Conservation (phyloP, 2,888 invertebrate genomes). For the Chironomus riparius region DNA sequence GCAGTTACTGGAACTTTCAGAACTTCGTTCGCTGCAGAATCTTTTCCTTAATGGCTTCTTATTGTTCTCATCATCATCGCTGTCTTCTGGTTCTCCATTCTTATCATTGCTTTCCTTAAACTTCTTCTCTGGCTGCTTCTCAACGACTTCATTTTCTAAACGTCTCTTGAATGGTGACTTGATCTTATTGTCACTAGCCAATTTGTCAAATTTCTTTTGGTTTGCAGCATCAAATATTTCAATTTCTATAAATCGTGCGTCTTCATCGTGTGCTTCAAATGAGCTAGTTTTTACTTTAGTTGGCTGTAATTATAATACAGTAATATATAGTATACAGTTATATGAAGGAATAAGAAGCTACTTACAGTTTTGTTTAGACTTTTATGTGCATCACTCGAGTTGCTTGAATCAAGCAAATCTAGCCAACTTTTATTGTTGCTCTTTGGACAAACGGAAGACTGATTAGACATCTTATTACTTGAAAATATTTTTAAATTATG, state of each 20-base stretch:
- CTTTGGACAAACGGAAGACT: neutral
- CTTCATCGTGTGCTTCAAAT: neutral
- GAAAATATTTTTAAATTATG: neutral
- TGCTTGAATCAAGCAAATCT: slow-evolving; percentile 4
- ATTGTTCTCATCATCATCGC: neutral
- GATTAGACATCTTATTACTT: neutral
- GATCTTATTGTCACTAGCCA: slow-evolving; percentile 40
- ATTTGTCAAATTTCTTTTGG: slow-evolving; percentile 39
- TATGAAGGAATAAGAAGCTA: neutral
- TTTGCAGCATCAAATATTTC: slow-evolving; percentile 30
- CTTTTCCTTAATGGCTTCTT: neutral
- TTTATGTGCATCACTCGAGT: neutral
- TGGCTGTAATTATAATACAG: neutral
- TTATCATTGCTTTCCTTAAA: neutral
- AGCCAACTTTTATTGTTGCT: neutral
- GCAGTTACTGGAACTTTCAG: slow-evolving; percentile 36
- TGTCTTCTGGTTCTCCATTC: neutral
- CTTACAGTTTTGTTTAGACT: neutral
- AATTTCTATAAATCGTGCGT: neutral
- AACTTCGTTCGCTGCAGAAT: slow-evolving; percentile 32
- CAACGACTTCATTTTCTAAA: slow-evolving; percentile 35
- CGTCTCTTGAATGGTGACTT: slow-evolving; percentile 42
- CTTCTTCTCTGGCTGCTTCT: neutral
- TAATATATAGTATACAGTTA: neutral
- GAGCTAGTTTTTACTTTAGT: neutral